These are phyloP conservation scores for Athalia circularis DNA, from an alignment of 2,888 invertebrate species.

Conservation along the genomic window DNA sequence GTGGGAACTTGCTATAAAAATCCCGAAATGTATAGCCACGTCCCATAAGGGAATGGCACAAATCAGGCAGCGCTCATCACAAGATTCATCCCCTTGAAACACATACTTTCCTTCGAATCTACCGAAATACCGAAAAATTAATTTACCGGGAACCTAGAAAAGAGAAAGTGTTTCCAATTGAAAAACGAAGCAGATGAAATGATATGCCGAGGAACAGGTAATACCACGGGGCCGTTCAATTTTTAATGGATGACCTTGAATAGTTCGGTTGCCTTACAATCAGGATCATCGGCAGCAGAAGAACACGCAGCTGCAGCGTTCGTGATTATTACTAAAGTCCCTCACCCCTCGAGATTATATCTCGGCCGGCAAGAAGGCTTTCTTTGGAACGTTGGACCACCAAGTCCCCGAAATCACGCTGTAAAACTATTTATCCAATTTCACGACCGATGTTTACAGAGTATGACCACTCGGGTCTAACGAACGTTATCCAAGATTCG, in stretches of 20 bases:
- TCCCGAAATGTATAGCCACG: background rate
- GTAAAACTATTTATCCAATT: slow-evolving; percentile 64
- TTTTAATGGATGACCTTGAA: slow-evolving; percentile 34
- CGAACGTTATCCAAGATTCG: background rate
- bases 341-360: slow-evolving; percentile 4
- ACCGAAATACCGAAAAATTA: no score
- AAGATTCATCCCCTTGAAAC: no score
- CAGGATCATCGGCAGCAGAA: background rate
- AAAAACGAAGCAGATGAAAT: background rate
- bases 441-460: slow-evolving; percentile 52
- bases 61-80: no score
- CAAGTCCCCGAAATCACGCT: slow-evolving; percentile 56
- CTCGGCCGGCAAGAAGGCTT: slow-evolving; percentile 1
- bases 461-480: background rate
- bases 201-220: slow-evolving; percentile 7
- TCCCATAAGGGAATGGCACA: no score
- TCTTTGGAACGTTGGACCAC: slow-evolving; percentile 12
- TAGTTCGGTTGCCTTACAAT: slow-evolving; percentile 12
- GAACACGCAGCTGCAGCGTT: slow-evolving; percentile 31
- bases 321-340: slow-evolving; percentile 22
- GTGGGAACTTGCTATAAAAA: slow-evolving; percentile 8
- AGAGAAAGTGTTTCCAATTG: no score
- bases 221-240: background rate
- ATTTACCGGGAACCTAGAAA: no score
- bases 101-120: no score